Base-by-base conservation (phyloP, 2,113 vertebrate genomes). In the Myiozetetes cayanensis region DNA sequence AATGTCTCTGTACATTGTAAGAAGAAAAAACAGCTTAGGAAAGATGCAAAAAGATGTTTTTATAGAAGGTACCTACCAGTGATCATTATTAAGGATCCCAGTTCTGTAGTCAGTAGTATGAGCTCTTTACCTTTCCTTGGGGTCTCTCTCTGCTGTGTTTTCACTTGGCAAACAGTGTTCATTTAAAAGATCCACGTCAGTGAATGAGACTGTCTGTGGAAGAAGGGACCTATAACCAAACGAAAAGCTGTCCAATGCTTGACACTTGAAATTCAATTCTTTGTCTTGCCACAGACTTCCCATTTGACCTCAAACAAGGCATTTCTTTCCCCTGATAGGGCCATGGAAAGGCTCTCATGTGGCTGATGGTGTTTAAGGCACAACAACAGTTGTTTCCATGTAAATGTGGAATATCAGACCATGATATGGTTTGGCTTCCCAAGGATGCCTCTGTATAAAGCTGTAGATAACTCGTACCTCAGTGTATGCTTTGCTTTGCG, bases 101-200 rank as follows among this genome's bases (percentile, higher is more conserved):
- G 50, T 67, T 73, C 46, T 77, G 18, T 44, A 31, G 3, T 56
- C 37, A 39, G 49, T 47, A 53, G 19, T 24, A 20, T 21, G 25
- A 14, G 7, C 17, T 92, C 22, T 13, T 66, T 80, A 22, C 30
- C 39, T 39, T 74, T 27, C 46, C 61, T 77, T 68, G 62, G 59
- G 22, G 41, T 66, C n/a, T 66, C 5, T 63, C 35, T 82, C n/a
- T 62, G 53, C 47, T 61, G 22, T 65, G 13, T 16, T 87, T 90
- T 78, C 25, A 7, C 20, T 41, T 75, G 62, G 39, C 0, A 0
- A 31, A 4, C 37, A 14, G 30, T 13, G 9, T 37, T 91, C 0
- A 1, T 52, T 72, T 67, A 28, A 70, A 86, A 91, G 20, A 68
- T 65, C 27, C 67, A 41, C 15, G 62, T 39, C 28, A 63, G 31